Base-by-base conservation (phyloP, 2,797 vertebrate genomes). In the Danio kyathit region DNA sequence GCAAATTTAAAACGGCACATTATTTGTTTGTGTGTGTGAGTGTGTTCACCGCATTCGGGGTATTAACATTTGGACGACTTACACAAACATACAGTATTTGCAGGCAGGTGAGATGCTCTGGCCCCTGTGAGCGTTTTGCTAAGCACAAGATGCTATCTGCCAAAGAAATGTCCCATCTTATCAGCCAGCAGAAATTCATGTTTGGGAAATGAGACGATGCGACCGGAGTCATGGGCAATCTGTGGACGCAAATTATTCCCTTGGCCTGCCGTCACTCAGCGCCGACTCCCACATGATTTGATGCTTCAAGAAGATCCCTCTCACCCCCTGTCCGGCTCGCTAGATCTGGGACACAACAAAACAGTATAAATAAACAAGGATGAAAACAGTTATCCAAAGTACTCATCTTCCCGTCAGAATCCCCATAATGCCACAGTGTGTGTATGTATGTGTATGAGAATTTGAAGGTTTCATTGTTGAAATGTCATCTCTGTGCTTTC, bases 121-220 rank as follows among this genome's bases (percentile, higher is more conserved):
- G 43, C 21, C 44, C 54, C 65, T 69, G 16, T 51, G 67, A 73
- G 69, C 21, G 21, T 38, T 73, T 65, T 57, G 49, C 41, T 63
- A 72, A 73, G 69, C 78, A 73, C 46, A 46, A 46, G 69, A 64
- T 64, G 69, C 57, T 72, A 67, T 83, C 81, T 74, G 75, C 61
- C 61, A 60, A 51, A 67, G 76, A 79, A 79, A 54, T 61, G 54
- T 44, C 29, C 63, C 54, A 67, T 79, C 70, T 74, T 79, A 84
- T 82, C 83, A 69, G 61, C 63, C 7, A 52, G 4, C 51, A 57
- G 79, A 79, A 81, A 82, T 60, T 73, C 69, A 81, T 73, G 83
- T 81, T 84, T 84, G 75, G 70, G 72, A 69, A 84, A 81, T 81
- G 79, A 84, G 76, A 77, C 10, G 67, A 73, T 66, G 48, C 52